These are phyloP conservation scores for Platorchestia sp. DNA, from an alignment of 1,140 invertebrate genomes.

Conservation along the genomic window DNA sequence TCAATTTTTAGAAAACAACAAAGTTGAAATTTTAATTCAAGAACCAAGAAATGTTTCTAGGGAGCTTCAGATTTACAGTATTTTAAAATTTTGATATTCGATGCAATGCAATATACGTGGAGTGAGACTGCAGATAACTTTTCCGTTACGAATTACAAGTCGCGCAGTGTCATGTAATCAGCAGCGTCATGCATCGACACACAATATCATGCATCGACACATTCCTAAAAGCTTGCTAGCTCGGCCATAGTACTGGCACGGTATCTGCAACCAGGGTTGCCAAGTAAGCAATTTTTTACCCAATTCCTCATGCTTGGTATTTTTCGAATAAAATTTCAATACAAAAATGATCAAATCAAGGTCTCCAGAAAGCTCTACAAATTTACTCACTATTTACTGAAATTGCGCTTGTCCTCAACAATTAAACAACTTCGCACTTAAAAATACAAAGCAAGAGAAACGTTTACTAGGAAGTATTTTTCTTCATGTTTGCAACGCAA, in stretches of 20 bases:
- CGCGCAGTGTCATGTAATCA: background rate
- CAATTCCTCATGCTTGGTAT: too few relatives aligned
- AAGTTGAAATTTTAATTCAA: background rate
- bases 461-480: background rate
- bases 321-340: too few relatives aligned
- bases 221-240: too few relatives aligned
- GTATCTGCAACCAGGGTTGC: too few relatives aligned
- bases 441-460: too few relatives aligned
- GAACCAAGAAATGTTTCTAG: background rate
- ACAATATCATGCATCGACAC: too few relatives aligned
- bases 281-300: too few relatives aligned
- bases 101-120: background rate
- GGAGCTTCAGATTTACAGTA: background rate
- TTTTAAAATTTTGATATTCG: background rate
- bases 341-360: background rate
- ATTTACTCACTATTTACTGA: background rate
- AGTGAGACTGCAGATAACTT: background rate
- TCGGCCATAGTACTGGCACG: too few relatives aligned
- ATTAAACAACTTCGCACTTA: background rate
- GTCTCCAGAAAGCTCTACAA: background rate
- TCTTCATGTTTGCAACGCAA: background rate
- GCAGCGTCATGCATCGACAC: background rate
- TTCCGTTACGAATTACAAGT: background rate
- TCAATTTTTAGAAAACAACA: background rate
- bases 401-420: background rate